phyloP scores from a whole-genome alignment of 1,140 invertebrate genomes.

The Nymphalis io region DNA sequence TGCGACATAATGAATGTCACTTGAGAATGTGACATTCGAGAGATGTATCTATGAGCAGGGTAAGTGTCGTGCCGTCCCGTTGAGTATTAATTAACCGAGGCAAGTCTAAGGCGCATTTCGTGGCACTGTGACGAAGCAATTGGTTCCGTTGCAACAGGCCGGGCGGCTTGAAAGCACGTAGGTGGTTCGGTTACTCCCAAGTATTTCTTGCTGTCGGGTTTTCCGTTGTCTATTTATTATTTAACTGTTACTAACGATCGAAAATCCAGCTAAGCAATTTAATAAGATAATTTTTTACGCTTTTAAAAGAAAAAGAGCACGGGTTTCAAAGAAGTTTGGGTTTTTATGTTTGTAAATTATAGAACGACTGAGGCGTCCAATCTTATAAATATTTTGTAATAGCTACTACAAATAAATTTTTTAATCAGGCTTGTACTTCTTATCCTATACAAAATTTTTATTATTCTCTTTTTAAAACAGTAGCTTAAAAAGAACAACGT shows the following conservation, averaged over 20 bases:
- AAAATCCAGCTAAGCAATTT: slow-evolving; percentile 11
- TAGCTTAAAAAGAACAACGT: slow-evolving; percentile 42
- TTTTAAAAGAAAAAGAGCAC: slow-evolving; percentile 43
- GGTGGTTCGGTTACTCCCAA: slow-evolving; percentile 63
- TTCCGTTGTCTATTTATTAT: slow-evolving; percentile 65
- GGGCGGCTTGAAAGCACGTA: slow-evolving; percentile 57
- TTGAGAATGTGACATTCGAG: slow-evolving; percentile 55
- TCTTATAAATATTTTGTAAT: not conserved
- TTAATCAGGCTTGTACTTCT: too few species aligned
- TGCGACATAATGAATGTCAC: slow-evolving; percentile 61
- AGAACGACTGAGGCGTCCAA: not conserved
- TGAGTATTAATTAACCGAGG: slow-evolving; percentile 76
- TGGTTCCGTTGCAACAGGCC: slow-evolving; percentile 63
- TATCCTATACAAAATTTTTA: too few species aligned
- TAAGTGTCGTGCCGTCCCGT: slow-evolving; percentile 68
- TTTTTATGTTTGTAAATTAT: slow-evolving; percentile 2
- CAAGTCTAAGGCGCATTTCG: slow-evolving; percentile 66
- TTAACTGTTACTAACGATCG: slow-evolving; percentile 54
- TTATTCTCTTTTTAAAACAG: not conserved
- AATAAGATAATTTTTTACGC: slow-evolving; percentile 62
- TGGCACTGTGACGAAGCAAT: slow-evolving; percentile 72
- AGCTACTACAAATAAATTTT: too few species aligned
- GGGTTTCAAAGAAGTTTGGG: slow-evolving; percentile 35
- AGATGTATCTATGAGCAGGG: slow-evolving; percentile 52
- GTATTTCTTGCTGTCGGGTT: slow-evolving; percentile 59